Percentiles rank a stretch among this genome's conserved stretches.
phyloP scores from a whole-genome alignment of 1,140 invertebrate genomes.

The Pemphigus obesinymphae region DNA sequence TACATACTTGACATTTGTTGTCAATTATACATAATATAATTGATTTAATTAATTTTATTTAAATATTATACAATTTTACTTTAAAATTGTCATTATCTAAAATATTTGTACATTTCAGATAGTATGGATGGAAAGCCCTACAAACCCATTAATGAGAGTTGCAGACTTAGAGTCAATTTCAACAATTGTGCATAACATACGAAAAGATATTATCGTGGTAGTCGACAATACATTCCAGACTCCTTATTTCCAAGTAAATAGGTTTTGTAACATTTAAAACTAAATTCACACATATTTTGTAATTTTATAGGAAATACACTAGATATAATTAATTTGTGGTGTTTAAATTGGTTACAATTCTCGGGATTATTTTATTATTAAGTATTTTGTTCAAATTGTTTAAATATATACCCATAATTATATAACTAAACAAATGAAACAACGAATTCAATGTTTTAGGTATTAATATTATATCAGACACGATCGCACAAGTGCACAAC shows the following conservation, averaged over 20 bases:
- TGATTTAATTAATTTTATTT: background rate
- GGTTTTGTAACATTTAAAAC: too few relatives aligned
- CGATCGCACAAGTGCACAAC: too few relatives aligned
- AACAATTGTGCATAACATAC: conserved; percentile 58
- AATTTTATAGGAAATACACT: too few relatives aligned
- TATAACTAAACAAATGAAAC: too few relatives aligned
- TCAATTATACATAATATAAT: background rate
- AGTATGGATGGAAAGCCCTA: conserved; percentile 95
- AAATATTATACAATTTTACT: background rate
- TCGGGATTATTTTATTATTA: too few relatives aligned
- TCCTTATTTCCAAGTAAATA: conserved; percentile 78
- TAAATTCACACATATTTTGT: background rate
- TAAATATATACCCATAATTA: too few relatives aligned
- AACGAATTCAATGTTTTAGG: too few relatives aligned
- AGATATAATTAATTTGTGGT: too few relatives aligned
- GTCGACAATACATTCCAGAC: conserved; percentile 98
- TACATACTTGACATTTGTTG: background rate
- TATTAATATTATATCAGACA: too few relatives aligned
- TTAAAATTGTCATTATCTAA: background rate
- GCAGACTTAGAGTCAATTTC: conserved; percentile 78
- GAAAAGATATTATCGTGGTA: conserved; percentile 71
- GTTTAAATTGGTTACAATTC: too few relatives aligned
- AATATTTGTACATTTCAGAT: conserved; percentile 57
- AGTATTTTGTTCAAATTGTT: too few relatives aligned
- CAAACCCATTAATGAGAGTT: conserved; percentile 93